Base-by-base conservation (phyloP, 2,888 invertebrate species). In the Diarsia brunnea region DNA sequence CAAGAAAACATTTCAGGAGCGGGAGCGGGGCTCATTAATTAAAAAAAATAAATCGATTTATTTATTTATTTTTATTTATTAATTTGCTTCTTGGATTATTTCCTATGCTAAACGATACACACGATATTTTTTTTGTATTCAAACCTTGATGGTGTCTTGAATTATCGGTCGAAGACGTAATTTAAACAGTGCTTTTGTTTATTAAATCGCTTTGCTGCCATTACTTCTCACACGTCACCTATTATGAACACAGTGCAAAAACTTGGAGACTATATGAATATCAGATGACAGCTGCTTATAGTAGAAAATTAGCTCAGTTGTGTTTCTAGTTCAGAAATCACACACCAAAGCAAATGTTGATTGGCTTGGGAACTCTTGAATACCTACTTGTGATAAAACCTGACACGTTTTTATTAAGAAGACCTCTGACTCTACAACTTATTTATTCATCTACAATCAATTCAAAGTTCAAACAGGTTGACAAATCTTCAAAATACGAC, bases 401-500 rank as follows among this genome's bases (percentile, higher is more conserved):
- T 71, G 47, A 65, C 66, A 55, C 55, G 61, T 61, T 64, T 63
- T 49, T 31, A 64, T 67, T 31, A 43, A 45, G 8, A 51, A 66
- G 66, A 75, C 49, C 72, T 75, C 69, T 60, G 67, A 82, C 69
- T 73, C 68, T 61, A 69, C 51, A 45, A 75, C 49, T 63, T 61
- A 74, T 71, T 65, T 73, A 81, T 79, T 75, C 61, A 80, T 69
- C 51, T 71, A 73, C 49, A 84, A 78, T 67, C 75, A 75, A 84
- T 73, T 67, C 63, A 80, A 71, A 81, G 61, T 73, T 84, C 76
- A 69, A 84, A 81, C 64, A 81, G 79, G 80, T 71, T 83, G 73
- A 84, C 68, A 69, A 73, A 83, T 71, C 60, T 70, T 67, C 61
- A 65, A 79, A 67, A 79, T 72, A 74, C 63, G 69, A 82, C 53